Conservation (phyloP, 2,113 vertebrate genomes). For the Sinocyclocheilus grahami region DNA sequence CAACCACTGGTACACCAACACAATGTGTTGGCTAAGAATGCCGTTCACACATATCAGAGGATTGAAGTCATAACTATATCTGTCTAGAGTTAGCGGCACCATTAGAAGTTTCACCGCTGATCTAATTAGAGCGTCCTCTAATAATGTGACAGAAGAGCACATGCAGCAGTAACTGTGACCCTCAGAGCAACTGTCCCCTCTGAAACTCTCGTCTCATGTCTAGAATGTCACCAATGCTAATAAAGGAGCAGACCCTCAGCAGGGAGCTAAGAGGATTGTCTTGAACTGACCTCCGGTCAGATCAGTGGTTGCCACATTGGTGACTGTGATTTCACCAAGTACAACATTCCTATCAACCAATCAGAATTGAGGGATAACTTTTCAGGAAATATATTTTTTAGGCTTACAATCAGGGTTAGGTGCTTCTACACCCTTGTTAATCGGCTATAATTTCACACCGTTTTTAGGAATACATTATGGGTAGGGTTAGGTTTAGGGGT, state of each 20-base stretch:
- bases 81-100: neutral
- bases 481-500: too few species aligned
- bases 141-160: constrained; percentile 33
- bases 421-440: too few species aligned
- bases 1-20: neutral
- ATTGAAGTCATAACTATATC: constrained; percentile 28
- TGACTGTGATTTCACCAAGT: too few species aligned
- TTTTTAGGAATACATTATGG: too few species aligned
- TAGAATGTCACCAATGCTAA: constrained; percentile 53
- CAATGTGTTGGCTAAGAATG: neutral
- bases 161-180: constrained; percentile 35
- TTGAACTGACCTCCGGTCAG: constrained; percentile 46
- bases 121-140: neutral
- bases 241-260: constrained; percentile 44
- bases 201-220: constrained; percentile 31
- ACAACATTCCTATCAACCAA: too few species aligned
- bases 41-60: constrained; percentile 23
- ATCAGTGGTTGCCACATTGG: neutral
- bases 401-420: too few species aligned
- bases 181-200: constrained; percentile 36
- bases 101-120: constrained; percentile 21
- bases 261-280: constrained; percentile 47
- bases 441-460: too few species aligned
- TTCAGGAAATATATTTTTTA: too few species aligned
- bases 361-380: too few species aligned